Evolutionary conservation across 2,113 vertebrate species (phyloP).

Genomic region (Osmerus mordax): DNA sequence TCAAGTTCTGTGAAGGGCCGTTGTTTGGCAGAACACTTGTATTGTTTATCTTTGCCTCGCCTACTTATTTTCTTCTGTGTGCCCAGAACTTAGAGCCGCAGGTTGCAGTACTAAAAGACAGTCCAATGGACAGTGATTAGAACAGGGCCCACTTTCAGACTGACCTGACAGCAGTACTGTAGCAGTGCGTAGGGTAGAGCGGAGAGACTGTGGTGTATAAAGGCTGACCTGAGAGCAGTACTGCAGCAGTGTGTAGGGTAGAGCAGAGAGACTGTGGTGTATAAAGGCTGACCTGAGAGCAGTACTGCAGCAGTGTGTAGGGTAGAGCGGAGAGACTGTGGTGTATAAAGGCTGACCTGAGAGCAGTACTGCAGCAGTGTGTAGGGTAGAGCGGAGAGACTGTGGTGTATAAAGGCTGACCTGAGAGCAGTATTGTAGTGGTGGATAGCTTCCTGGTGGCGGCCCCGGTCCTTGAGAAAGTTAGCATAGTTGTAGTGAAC

Average conservation of each 20-base stretch:
- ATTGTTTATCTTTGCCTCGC: too few relatives aligned
- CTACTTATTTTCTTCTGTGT: too few relatives aligned
- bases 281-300: background rate
- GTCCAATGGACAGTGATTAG: background rate
- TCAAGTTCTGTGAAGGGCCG: background rate
- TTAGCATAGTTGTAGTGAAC: conserved; percentile 99
- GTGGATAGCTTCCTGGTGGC: conserved; percentile 82
- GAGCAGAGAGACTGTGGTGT: background rate
- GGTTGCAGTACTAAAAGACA: background rate
- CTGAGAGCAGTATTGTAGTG: conserved; percentile 89
- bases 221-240: background rate
- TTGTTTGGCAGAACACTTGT: background rate
- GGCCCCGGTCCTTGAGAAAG: conserved; percentile 90
- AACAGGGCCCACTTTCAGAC: too few relatives aligned
- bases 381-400: background rate
- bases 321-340: background rate
- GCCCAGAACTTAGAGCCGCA: too few relatives aligned
- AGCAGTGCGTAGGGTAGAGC: too few relatives aligned
- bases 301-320: too few relatives aligned
- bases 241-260: background rate
- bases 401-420: conserved; percentile 29
- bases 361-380: background rate
- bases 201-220: background rate
- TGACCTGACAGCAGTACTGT: background rate
- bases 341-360: background rate